Base-by-base conservation (phyloP, 1,140 invertebrate species). In the Aphaenogaster floridana region DNA sequence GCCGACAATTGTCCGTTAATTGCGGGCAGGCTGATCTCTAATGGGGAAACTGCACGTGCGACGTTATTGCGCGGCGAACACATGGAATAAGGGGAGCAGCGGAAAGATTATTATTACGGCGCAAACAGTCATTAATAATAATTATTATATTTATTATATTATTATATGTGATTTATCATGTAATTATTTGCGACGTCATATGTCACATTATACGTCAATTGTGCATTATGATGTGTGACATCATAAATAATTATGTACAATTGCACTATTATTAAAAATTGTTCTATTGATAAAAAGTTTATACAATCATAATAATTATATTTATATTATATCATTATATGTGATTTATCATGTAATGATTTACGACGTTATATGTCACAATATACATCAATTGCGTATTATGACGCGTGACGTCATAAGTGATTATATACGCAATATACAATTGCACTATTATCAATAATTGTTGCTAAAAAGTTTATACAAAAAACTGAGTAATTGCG, bases 1-100 rank as follows among this genome's bases (percentile, higher is more conserved):
- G 28, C 28, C 17, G 68, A 34, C 54, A 84, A 84, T 84, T 84
- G 28, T 50, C 54, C 42, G 69, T 76, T 84, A 84, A 84, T 84
- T 74, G 80, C 69, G 80, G 42, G 3, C 80, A 28, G 61, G 48
- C 68, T 61, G 42, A 74, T 74, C 54, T 42, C 45, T 66, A 13
- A 81, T 34, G 21, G 50, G 52, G 66, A 34, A 59, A 71, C 54
- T 57, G 36, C 66, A 42, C 64, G 9, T 34, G 50, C 36, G 17
- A 42, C n/a, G 36, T 66, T 79, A 80, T 7, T 28, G 39, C n/a
- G 21, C 17, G 34, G 11, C 15, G 15, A 15, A n/a, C 45, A 68
- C n/a, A 15, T 2, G n/a, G 13, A 50, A n/a, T 66, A 66, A 48
- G 42, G 6, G 66, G 48, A 45, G 15, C 17, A 4, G 7, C 11